A percentile compares a stretch with the other conserved stretches of the same genome.
Evolutionary conservation across 35 echinoderm and acorn worm species (phyloP).

Genomic region (Strongylocentrotus purpuratus): DNA sequence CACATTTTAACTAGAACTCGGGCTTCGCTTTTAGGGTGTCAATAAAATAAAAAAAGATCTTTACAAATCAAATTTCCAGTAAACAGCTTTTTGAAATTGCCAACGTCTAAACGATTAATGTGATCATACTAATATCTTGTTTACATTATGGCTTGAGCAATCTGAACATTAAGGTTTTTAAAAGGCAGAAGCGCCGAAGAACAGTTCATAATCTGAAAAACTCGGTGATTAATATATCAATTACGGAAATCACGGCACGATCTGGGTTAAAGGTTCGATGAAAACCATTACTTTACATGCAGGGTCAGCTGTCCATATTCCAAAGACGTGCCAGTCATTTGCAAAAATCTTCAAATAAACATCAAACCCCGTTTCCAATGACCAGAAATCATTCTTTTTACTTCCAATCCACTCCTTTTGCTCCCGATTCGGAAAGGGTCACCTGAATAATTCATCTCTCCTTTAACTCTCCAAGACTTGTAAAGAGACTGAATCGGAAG

Average conservation of each 20-base stretch:
- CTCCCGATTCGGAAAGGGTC: neutral
- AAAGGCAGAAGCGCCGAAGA: too few relatives aligned
- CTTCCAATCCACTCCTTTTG: neutral
- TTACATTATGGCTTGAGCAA: too few relatives aligned
- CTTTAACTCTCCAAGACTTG: neutral
- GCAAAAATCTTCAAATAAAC: neutral
- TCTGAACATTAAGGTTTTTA: too few relatives aligned
- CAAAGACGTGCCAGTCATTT: neutral
- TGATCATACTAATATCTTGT: too few relatives aligned
- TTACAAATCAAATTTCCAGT: too few relatives aligned
- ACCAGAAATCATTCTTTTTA: neutral
- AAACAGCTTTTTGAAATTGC: too few relatives aligned
- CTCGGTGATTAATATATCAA: neutral
- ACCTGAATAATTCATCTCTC: neutral
- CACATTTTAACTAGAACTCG: too few relatives aligned
- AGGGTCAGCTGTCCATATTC: neutral
- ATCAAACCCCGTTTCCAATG: neutral
- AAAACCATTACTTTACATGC: neutral
- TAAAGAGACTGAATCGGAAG: neutral
- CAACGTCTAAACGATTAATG: too few relatives aligned
- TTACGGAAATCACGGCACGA: neutral
- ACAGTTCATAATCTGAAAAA: too few relatives aligned
- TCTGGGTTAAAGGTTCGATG: neutral
- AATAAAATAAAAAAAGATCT: too few relatives aligned
- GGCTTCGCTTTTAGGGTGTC: too few relatives aligned